Base-by-base conservation (phyloP, 2,113 vertebrate genomes). In the Emberiza fucata region DNA sequence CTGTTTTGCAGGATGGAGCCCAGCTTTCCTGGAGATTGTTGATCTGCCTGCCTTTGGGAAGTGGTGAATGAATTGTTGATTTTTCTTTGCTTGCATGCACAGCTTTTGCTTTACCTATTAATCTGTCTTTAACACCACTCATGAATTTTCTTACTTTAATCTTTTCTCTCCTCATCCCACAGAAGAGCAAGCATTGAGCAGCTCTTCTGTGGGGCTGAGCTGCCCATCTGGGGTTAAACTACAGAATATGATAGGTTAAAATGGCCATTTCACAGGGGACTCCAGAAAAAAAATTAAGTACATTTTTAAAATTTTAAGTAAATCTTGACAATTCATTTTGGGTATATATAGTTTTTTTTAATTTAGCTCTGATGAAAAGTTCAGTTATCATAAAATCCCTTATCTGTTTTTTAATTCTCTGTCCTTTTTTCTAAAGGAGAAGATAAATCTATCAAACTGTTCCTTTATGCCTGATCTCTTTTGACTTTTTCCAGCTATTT, bases 1-100 rank as follows among this genome's bases (percentile, higher is more conserved):
- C 3, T 4, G 0, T 61, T 23, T 9, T 0, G 1, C 0, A 0
- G 12, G 23, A 51, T 12, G 14, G 33, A 65, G 6, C 31, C 17
- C 33, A 17, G 12, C 4, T 51, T 53, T 68, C 23, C 37, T 48
- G 47, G 25, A 22, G 5, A 17, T 11, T 51, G 22, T 14, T 40
- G 50, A 50, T 35, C 24, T 57, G 13, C 31, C 53, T 54, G 14
- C 4, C 2, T 1, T 33, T 40, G 24, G 11, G 60, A 35, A 64
- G 3, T 1, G 9, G 10, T 23, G 21, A 78, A 70, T 24, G 4
- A 45, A 44, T 48, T 39, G 22, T 5, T 45, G 33, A 11, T 54
- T 54, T 78, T 45, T 16, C 17, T 69, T 50, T 73, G 35, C 14
- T 85, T 73, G 27, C 2, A 1, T 28, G 14, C 0, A 4, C 0